phyloP scores from a whole-genome alignment of 2,113 vertebrate genomes.

The Myxocyprinus asiaticus region DNA sequence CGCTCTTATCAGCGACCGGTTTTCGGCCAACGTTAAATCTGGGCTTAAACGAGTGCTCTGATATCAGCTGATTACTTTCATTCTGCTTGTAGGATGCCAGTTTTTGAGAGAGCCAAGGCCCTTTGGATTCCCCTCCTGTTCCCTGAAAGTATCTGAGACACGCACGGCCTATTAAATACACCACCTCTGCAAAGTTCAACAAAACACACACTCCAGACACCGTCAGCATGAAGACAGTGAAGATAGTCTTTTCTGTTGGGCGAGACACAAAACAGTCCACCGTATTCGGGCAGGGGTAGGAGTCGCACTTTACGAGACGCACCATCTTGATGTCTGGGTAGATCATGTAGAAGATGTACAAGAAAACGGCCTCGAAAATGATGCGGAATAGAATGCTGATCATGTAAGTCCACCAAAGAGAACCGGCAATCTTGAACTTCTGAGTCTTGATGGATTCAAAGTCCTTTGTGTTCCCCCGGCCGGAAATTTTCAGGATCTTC shows the following conservation, averaged over 20 bases:
- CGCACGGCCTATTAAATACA: slow-evolving; percentile 84
- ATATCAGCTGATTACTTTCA: slow-evolving; percentile 88
- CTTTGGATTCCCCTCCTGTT: slow-evolving; percentile 74
- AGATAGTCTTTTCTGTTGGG: slow-evolving; percentile 96
- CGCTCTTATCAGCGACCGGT: slow-evolving; percentile 64
- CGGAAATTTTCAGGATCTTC: slow-evolving; percentile 83
- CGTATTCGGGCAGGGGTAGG: slow-evolving; percentile 93
- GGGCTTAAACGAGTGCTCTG: slow-evolving; percentile 72
- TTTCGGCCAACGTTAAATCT: slow-evolving; percentile 70
- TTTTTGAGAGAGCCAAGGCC: slow-evolving; percentile 84
- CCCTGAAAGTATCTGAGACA: slow-evolving; percentile 77
- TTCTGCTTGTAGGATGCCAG: slow-evolving; percentile 91
- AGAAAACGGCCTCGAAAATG: slow-evolving; percentile 87
- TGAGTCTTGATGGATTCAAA: slow-evolving; percentile 90
- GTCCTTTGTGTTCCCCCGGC: slow-evolving; percentile 82
- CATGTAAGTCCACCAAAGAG: slow-evolving; percentile 96
- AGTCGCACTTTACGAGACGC: slow-evolving; percentile 92
- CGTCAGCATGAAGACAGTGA: slow-evolving; percentile 95
- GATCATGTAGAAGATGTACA: slow-evolving; percentile 95
- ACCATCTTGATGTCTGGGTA: slow-evolving; percentile 96
- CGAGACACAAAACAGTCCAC: slow-evolving; percentile 98
- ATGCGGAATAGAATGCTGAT: slow-evolving; percentile 93
- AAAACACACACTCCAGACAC: slow-evolving; percentile 92
- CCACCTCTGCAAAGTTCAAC: slow-evolving; percentile 90
- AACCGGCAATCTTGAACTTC: slow-evolving; percentile 89